A percentile compares a stretch with the other conserved stretches of the same genome.
Conservation (phyloP, 2,113 vertebrate species). For the Myotis brandtii region DNA sequence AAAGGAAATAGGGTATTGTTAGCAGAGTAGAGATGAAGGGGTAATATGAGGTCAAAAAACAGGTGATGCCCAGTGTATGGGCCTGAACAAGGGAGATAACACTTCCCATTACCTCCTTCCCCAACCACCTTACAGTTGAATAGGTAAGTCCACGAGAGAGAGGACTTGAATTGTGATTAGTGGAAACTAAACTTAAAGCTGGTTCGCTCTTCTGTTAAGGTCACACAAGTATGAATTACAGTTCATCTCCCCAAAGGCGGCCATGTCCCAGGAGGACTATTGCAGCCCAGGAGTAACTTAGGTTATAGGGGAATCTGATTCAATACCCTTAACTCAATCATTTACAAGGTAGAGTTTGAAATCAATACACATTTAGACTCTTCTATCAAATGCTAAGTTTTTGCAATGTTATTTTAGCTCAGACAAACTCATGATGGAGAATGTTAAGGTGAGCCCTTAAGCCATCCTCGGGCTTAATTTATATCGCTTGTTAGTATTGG, state of each 20-base stretch:
- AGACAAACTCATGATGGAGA: neutral
- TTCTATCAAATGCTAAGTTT: neutral
- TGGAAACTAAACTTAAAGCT: neutral
- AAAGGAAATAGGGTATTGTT: neutral
- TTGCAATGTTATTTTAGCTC: slow-evolving; percentile 31
- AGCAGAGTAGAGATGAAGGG: neutral
- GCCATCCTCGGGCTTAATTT: neutral
- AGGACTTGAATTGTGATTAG: neutral
- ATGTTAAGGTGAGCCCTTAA: neutral
- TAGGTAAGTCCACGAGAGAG: neutral
- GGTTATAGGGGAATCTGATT: neutral
- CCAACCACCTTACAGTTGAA: neutral
- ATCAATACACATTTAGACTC: slow-evolving; percentile 52
- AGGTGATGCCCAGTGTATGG: too few species aligned
- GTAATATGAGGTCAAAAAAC: neutral
- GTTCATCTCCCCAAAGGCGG: neutral
- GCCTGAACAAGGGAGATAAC: neutral
- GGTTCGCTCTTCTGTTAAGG: neutral
- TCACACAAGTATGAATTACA: neutral
- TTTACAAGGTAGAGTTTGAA: slow-evolving; percentile 19
- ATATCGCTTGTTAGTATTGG: neutral
- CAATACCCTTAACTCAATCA: slow-evolving; percentile 21
- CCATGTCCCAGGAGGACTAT: neutral
- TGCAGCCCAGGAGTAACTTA: neutral
- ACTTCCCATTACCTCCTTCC: neutral